phyloP scores from a whole-genome alignment of 2,797 vertebrate species.

The Enteromius afrohamiltoni region DNA sequence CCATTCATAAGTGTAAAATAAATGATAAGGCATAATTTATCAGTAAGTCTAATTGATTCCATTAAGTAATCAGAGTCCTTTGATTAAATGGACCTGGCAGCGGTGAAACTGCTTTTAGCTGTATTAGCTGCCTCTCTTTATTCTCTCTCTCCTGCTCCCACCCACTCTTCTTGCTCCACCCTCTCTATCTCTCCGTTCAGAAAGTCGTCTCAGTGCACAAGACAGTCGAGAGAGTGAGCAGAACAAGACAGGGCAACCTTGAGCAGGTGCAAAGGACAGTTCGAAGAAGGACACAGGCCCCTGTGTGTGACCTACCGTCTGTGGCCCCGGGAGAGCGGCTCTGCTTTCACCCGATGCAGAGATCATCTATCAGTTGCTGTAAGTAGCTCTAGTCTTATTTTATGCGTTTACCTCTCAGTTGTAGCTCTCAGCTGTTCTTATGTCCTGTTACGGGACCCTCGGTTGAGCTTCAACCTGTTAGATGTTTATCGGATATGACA shows the following conservation, averaged over 20 bases:
- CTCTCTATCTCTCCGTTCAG: conserved; percentile 52
- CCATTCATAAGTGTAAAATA: not conserved
- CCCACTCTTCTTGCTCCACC: conserved; percentile 14
- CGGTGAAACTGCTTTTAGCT: conserved; percentile 44
- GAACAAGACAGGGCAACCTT: conserved; percentile 35
- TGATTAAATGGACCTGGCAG: conserved; percentile 41
- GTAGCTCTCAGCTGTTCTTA: conserved; percentile 24
- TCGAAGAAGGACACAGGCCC: conserved; percentile 16
- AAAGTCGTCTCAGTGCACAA: conserved; percentile 46
- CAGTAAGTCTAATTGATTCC: not conserved
- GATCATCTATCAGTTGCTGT: conserved; percentile 40
- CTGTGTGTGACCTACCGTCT: conserved; percentile 26
- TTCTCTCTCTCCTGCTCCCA: conserved; percentile 24
- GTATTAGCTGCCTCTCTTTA: conserved; percentile 12
- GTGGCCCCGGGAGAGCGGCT: not conserved
- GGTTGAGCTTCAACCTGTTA: not conserved
- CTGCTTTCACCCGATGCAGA: conserved; percentile 25
- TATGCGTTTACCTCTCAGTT: conserved; percentile 11
- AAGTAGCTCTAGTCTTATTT: conserved; percentile 44
- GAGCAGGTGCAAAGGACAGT: conserved; percentile 25
- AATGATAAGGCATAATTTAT: not conserved
- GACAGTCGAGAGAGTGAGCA: conserved; percentile 40
- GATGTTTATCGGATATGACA: not conserved
- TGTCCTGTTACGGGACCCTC: conserved; percentile 2
- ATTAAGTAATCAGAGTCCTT: not conserved